phyloP scores from a whole-genome alignment of 1,140 invertebrate genomes.

The Heliconius eleuchia region DNA sequence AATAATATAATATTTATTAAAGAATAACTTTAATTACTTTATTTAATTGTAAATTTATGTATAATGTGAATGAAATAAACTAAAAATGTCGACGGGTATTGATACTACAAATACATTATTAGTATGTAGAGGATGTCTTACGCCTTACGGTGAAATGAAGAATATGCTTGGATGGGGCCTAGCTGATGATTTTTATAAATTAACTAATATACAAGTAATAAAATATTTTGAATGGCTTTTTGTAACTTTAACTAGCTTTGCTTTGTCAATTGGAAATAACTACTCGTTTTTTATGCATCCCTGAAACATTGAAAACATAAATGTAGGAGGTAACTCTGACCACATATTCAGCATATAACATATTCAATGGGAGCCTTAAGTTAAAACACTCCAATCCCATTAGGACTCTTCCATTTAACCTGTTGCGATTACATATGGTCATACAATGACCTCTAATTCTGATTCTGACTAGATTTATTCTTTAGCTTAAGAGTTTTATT shows the following conservation, averaged over 20 bases:
- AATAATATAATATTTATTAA: no score
- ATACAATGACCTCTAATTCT: no score
- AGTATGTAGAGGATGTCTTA: constrained; percentile 65
- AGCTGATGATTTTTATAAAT: constrained; percentile 55
- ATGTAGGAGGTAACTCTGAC: no score
- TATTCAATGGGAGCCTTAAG: no score
- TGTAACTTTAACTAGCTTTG: not conserved
- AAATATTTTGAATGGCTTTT: constrained; percentile 4
- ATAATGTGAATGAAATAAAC: not conserved
- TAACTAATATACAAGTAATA: constrained; percentile 58
- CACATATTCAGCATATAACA: no score
- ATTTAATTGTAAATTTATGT: not conserved
- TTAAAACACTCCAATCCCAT: not conserved
- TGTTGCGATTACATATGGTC: no score
- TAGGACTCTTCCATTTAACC: not conserved
- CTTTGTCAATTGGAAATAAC: no score
- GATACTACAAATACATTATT: constrained; percentile 33
- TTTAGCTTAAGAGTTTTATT: no score
- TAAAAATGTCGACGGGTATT: constrained; percentile 26
- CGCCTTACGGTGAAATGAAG: constrained; percentile 59
- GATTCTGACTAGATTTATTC: no score
- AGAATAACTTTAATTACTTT: not conserved
- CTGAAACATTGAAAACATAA: no score
- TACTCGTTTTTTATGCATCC: no score
- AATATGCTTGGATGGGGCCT: constrained; percentile 67